phyloP scores from a whole-genome alignment of 2,113 vertebrate genomes.

The Pyxicephalus adspersus region DNA sequence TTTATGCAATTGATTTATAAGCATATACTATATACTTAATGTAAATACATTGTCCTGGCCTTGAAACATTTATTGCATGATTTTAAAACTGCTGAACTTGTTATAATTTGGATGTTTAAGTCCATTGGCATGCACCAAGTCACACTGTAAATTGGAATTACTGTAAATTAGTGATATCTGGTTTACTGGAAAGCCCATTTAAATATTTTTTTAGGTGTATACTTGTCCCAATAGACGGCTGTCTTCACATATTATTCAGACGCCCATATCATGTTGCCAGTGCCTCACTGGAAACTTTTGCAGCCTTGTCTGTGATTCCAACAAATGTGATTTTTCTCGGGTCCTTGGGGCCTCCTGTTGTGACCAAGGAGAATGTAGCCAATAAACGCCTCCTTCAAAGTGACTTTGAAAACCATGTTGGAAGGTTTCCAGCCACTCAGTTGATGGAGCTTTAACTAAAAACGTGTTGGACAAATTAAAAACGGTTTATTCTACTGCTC shows the following conservation, averaged over 20 bases:
- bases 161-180: constrained; percentile 27
- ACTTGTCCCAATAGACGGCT: constrained; percentile 16
- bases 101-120: constrained; percentile 1
- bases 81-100: not conserved
- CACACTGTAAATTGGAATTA: constrained; percentile 21
- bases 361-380: constrained; percentile 74
- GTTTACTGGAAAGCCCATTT: constrained; percentile 22
- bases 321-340: constrained; percentile 61
- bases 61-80: not conserved
- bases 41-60: too few species aligned
- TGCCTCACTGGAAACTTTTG: constrained; percentile 35
- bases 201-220: constrained; percentile 23
- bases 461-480: constrained; percentile 83
- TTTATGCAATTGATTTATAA: too few species aligned
- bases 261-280: constrained; percentile 46
- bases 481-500: constrained; percentile 77
- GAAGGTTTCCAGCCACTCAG: constrained; percentile 66
- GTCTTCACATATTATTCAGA: constrained; percentile 24
- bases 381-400: constrained; percentile 75
- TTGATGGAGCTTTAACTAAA: constrained; percentile 78
- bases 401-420: constrained; percentile 68
- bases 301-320: constrained; percentile 61
- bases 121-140: not conserved
- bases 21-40: too few species aligned
- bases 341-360: constrained; percentile 70